These are phyloP conservation scores for Enteromius argenteus DNA, from an alignment of 2,797 vertebrate genomes.

Conservation along the genomic window DNA sequence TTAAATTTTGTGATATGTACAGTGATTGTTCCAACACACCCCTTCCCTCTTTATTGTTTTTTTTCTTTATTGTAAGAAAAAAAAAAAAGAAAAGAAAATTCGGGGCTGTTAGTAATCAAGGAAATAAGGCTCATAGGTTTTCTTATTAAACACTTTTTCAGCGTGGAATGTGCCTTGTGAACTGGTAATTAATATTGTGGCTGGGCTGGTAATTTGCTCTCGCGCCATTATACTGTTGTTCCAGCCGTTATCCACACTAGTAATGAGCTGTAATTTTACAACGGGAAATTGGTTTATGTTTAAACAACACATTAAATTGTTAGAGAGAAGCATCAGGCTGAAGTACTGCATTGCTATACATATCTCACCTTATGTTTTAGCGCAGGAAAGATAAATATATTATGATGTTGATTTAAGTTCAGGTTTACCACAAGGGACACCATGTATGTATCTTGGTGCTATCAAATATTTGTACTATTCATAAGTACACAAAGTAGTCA, in stretches of 20 bases:
- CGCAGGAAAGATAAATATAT: neutral
- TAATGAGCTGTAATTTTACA: conserved; percentile 79
- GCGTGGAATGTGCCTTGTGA: conserved; percentile 72
- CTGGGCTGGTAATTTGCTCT: conserved; percentile 75
- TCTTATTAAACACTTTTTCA: conserved; percentile 66
- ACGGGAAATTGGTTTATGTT: conserved; percentile 78
- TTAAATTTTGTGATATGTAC: conserved; percentile 80
- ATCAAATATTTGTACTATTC: neutral
- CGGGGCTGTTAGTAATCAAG: conserved; percentile 77
- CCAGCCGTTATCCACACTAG: conserved; percentile 68
- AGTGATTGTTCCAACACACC: conserved; percentile 62
- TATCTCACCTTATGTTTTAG: neutral
- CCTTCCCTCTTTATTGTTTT: conserved; percentile 49
- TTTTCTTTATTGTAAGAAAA: conserved; percentile 66
- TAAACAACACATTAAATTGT: conserved; percentile 71
- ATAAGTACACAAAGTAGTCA: neutral
- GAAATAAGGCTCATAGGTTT: conserved; percentile 72
- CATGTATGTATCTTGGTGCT: neutral
- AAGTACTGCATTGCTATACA: conserved; percentile 13
- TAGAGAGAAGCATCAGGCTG: conserved; percentile 42
- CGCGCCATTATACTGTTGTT: conserved; percentile 74
- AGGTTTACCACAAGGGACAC: conserved; percentile 16
- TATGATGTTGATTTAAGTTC: neutral
- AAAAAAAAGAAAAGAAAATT: conserved; percentile 61
- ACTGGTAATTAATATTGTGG: conserved; percentile 79